These are phyloP conservation scores for Darevskia nairensis DNA, from an alignment of 2,797 vertebrate species.

Conservation along the genomic window DNA sequence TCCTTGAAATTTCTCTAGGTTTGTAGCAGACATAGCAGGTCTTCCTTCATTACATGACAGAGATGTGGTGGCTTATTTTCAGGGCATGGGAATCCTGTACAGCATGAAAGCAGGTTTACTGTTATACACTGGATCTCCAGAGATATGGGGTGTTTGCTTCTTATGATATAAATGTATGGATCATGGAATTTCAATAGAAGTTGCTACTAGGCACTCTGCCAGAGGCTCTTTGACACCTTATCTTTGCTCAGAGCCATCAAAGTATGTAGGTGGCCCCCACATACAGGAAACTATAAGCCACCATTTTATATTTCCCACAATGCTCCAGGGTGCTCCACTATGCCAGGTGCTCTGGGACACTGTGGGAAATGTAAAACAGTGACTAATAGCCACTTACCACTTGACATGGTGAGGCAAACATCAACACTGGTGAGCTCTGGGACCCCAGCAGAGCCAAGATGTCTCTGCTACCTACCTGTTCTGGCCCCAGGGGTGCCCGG, in stretches of 20 bases:
- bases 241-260: not conserved
- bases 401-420: not conserved
- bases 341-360: not conserved
- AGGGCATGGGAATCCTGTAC: not conserved
- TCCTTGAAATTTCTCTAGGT: not conserved
- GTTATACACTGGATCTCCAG: too few species aligned
- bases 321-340: not conserved
- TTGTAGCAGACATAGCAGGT: not conserved
- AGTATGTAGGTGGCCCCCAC: too few species aligned
- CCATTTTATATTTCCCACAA: not conserved
- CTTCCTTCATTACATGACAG: not conserved
- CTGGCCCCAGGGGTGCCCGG: too few species aligned
- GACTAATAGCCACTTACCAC: not conserved
- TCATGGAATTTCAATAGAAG: too few species aligned
- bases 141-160: too few species aligned
- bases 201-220: not conserved
- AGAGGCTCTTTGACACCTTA: not conserved
- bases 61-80: not conserved
- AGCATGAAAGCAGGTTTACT: not conserved
- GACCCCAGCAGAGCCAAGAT: not conserved
- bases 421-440: not conserved
- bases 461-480: not conserved
- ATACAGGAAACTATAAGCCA: not conserved
- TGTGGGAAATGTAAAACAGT: not conserved
- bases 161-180: too few species aligned